A percentile compares a stretch with the other conserved stretches of the same genome.
phyloP scores from a whole-genome alignment of 2,797 vertebrate species.

The Neoniphon sammara region DNA sequence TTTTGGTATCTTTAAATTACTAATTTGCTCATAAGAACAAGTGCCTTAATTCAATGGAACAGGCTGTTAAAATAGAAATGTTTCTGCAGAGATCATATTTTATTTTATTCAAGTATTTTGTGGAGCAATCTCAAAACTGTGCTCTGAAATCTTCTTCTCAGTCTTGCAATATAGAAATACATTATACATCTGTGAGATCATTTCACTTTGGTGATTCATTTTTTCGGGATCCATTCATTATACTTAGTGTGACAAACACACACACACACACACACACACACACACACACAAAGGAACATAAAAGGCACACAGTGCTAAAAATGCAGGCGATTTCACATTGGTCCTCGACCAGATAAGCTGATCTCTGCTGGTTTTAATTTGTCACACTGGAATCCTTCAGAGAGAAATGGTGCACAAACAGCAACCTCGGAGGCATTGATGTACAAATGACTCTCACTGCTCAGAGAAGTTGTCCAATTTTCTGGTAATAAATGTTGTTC shows the following conservation, averaged over 20 bases:
- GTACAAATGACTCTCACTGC: conserved; percentile 42
- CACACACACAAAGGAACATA: not conserved
- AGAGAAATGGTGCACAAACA: conserved; percentile 37
- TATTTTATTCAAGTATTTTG: conserved; percentile 35
- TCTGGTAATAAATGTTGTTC: not conserved
- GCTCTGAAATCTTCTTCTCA: conserved; percentile 51
- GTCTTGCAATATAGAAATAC: conserved; percentile 2
- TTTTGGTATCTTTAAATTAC: too few species aligned
- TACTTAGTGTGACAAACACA: conserved; percentile 9
- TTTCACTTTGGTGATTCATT: not conserved
- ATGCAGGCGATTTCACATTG: conserved; percentile 42
- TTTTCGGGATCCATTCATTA: not conserved
- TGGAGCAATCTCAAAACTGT: conserved; percentile 62
- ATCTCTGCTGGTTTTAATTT: conserved; percentile 47
- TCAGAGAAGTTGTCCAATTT: conserved; percentile 13
- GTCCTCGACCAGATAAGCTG: conserved; percentile 54
- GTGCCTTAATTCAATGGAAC: too few species aligned
- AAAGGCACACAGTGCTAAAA: conserved; percentile 28
- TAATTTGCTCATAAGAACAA: too few species aligned
- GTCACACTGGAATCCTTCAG: conserved; percentile 38
- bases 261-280: not conserved
- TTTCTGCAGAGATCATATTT: too few species aligned
- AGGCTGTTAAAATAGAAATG: not conserved
- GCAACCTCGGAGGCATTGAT: conserved; percentile 42
- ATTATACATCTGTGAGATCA: not conserved